Conservation (phyloP, 2,113 vertebrate genomes). For the Nannobrachium achirus region DNA sequence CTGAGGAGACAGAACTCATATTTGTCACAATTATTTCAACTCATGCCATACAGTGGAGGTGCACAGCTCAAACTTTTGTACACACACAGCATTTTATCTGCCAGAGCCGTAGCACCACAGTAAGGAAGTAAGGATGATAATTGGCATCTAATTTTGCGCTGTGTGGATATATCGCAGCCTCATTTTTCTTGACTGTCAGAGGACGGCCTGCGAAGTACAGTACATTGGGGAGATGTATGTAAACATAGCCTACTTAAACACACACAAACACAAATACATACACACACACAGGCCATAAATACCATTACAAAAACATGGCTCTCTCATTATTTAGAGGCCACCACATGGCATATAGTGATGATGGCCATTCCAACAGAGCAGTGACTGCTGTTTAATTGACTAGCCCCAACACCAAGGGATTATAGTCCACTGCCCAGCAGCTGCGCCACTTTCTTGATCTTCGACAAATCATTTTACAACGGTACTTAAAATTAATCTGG, state of each 20-base stretch:
- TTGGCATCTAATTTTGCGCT: conserved; percentile 39
- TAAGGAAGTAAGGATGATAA: conserved; percentile 30
- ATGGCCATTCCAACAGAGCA: conserved; percentile 26
- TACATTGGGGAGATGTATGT: conserved; percentile 19
- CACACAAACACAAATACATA: too few species aligned
- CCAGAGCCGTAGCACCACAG: not conserved
- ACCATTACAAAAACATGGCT: conserved; percentile 41
- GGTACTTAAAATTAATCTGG: not conserved
- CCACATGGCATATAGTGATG: conserved; percentile 15
- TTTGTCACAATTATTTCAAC: conserved; percentile 37
- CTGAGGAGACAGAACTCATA: not conserved
- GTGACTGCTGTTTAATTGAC: conserved; percentile 20
- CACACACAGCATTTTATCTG: conserved; percentile 5
- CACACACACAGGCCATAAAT: conserved; percentile 22
- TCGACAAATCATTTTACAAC: conserved; percentile 36
- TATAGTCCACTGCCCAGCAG: conserved; percentile 17
- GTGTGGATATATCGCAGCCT: conserved; percentile 24
- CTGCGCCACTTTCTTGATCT: conserved; percentile 14
- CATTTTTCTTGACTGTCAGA: conserved; percentile 41
- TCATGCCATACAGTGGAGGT: conserved; percentile 15
- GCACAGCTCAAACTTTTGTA: conserved; percentile 2
- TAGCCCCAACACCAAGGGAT: conserved; percentile 10
- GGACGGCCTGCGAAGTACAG: conserved; percentile 26
- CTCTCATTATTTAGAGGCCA: conserved; percentile 43
- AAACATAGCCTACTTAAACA: conserved; percentile 37